A percentile compares a stretch with the other conserved stretches of the same genome.
Evolutionary conservation across 2,888 invertebrate species (phyloP).

Genomic region (Heliothis peltigera): DNA sequence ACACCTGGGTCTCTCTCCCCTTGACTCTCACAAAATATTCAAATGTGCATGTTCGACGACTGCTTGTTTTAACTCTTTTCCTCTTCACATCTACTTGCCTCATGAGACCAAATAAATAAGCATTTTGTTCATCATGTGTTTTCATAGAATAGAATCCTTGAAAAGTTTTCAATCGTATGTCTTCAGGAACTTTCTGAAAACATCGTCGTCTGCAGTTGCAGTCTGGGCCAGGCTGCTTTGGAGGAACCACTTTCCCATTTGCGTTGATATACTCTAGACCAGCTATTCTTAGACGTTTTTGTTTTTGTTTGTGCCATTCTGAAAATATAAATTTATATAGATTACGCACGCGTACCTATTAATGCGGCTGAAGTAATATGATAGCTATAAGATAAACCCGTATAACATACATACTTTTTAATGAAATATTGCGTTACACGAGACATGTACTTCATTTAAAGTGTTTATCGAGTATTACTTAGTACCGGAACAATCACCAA

Average conservation of each 20-base stretch:
- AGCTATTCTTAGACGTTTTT: conserved; percentile 88
- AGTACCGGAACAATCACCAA: conserved; percentile 53
- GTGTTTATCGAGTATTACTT: conserved; percentile 11
- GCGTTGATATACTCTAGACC: conserved; percentile 89
- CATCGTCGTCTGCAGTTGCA: conserved; percentile 89
- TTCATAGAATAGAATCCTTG: conserved; percentile 90
- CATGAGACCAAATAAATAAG: conserved; percentile 90
- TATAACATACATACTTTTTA: conserved; percentile 3
- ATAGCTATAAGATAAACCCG: not conserved
- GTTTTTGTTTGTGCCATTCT: conserved; percentile 91
- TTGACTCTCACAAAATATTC: conserved; percentile 89
- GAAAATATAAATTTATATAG: conserved; percentile 57
- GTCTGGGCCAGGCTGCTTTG: conserved; percentile 88
- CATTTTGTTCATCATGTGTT: conserved; percentile 90
- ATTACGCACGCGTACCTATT: not conserved
- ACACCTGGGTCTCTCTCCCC: conserved; percentile 89
- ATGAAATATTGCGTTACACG: conserved; percentile 1
- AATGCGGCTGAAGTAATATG: not conserved
- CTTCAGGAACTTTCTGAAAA: conserved; percentile 87
- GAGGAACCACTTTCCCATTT: conserved; percentile 89
- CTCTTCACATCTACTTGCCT: conserved; percentile 89
- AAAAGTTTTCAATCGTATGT: conserved; percentile 87
- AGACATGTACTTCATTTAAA: not conserved
- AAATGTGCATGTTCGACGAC: conserved; percentile 89
- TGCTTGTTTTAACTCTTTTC: conserved; percentile 88